Evolutionary conservation across 2,888 invertebrate species (phyloP).

Genomic region (Scotopteryx bipunctaria): DNA sequence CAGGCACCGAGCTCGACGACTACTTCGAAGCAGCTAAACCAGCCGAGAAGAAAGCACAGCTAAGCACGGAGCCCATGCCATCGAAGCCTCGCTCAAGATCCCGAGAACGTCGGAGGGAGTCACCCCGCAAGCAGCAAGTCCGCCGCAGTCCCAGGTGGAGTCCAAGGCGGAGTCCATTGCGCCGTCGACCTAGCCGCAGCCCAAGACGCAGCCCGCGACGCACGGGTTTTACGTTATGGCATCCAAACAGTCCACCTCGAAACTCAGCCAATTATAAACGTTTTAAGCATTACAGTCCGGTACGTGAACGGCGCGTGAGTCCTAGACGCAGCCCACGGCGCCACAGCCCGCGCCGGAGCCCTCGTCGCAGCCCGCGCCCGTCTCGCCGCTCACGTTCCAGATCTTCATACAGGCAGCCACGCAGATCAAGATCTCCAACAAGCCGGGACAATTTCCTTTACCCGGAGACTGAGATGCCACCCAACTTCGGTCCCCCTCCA

Average conservation of each 20-base stretch:
- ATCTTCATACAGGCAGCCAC: constrained; percentile 36
- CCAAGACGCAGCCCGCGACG: constrained; percentile 35
- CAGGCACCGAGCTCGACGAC: constrained; percentile 76
- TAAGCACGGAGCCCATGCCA: neutral
- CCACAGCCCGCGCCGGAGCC: constrained; percentile 33
- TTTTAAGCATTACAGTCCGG: constrained; percentile 32
- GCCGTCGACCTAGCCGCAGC: constrained; percentile 22
- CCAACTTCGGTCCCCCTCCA: constrained; percentile 19
- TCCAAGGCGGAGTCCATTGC: constrained; percentile 34
- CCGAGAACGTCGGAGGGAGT: constrained; percentile 28
- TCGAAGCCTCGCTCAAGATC: constrained; percentile 20
- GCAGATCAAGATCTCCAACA: constrained; percentile 38
- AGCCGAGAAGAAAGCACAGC: constrained; percentile 34
- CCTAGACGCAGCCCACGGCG: constrained; percentile 39
- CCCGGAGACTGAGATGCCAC: constrained; percentile 24
- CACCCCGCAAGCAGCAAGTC: constrained; percentile 19
- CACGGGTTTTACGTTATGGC: constrained; percentile 28
- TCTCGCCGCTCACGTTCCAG: constrained; percentile 34
- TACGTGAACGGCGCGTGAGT: constrained; percentile 21
- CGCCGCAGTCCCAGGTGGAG: constrained; percentile 30
- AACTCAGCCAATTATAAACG: constrained; percentile 10
- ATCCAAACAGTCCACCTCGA: constrained; percentile 22
- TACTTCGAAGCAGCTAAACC: constrained; percentile 54
- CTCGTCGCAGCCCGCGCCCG: constrained; percentile 36
- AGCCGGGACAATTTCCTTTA: constrained; percentile 32